Evolutionary conservation across 2,113 vertebrate species (phyloP).

Genomic region (Alligator sinensis): DNA sequence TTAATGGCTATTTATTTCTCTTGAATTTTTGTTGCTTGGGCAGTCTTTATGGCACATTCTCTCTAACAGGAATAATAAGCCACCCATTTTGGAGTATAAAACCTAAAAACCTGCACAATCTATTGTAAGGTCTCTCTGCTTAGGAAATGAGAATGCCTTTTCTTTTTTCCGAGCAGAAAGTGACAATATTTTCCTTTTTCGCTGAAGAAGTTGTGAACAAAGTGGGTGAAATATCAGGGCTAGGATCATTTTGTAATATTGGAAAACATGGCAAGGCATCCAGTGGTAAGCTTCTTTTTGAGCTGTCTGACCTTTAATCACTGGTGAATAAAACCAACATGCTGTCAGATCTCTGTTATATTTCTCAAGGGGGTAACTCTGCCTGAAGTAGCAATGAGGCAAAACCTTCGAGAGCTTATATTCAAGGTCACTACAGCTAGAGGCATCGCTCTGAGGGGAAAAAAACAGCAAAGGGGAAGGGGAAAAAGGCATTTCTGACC

Average conservation of each 20-base stretch:
- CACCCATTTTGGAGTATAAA: fast-evolving
- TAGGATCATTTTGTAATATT: neutral
- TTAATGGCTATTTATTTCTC: neutral
- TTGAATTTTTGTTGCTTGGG: neutral
- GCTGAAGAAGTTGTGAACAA: neutral
- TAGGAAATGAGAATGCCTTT: neutral
- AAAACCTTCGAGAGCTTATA: slow-evolving; percentile 35
- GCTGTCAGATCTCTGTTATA: slow-evolving; percentile 13
- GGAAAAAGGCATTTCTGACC: neutral
- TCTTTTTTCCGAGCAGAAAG: neutral
- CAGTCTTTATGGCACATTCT: neutral
- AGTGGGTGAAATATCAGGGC: slow-evolving; percentile 8
- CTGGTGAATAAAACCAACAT: slow-evolving; percentile 34
- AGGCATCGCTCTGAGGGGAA: neutral
- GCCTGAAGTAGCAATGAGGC: slow-evolving; percentile 31
- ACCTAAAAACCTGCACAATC: neutral
- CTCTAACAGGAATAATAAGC: neutral
- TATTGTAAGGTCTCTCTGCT: neutral
- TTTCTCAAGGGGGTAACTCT: slow-evolving; percentile 28
- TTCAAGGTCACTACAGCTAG: slow-evolving; percentile 42
- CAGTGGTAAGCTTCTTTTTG: neutral
- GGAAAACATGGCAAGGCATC: neutral
- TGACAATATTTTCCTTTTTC: neutral
- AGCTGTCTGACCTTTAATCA: slow-evolving; percentile 62
- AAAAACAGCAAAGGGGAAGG: neutral